Evolutionary conservation across 1,140 invertebrate species (phyloP).

Genomic region (Trichoplusia ni): DNA sequence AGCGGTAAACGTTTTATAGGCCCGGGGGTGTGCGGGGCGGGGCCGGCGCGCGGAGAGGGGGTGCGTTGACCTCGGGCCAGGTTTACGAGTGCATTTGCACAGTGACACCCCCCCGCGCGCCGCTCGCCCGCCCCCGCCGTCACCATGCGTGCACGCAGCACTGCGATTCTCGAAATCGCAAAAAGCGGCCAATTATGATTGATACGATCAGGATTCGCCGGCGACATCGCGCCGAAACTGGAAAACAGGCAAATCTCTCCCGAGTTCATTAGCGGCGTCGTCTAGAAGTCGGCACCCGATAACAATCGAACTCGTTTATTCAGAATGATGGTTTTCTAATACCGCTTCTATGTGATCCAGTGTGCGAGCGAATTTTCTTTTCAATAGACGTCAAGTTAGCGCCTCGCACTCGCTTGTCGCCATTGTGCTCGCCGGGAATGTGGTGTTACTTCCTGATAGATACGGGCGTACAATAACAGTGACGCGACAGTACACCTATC

Average conservation of each 20-base stretch:
- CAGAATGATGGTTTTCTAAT: slow-evolving; percentile 38
- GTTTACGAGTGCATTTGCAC: slow-evolving; percentile 78
- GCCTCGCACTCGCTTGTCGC: not conserved
- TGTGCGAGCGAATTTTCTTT: not conserved
- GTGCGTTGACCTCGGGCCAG: slow-evolving; percentile 69
- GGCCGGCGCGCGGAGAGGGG: slow-evolving; percentile 47
- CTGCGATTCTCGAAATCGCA: slow-evolving; percentile 63
- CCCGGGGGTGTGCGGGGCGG: slow-evolving; percentile 45
- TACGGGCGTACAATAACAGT: slow-evolving; percentile 24
- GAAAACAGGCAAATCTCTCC: slow-evolving; percentile 47
- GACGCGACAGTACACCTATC: slow-evolving; percentile 21
- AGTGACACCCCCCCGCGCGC: slow-evolving; percentile 61
- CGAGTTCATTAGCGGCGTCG: slow-evolving; percentile 46
- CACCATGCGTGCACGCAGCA: slow-evolving; percentile 68
- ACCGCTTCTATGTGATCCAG: slow-evolving; percentile 27
- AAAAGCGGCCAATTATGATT: slow-evolving; percentile 75
- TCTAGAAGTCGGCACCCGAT: slow-evolving; percentile 40
- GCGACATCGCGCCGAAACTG: slow-evolving; percentile 38
- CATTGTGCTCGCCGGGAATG: slow-evolving; percentile 1
- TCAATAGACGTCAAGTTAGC: not conserved
- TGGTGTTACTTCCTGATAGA: slow-evolving; percentile 26
- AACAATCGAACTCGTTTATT: slow-evolving; percentile 50
- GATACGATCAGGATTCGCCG: slow-evolving; percentile 53
- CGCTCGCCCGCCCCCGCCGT: slow-evolving; percentile 30
- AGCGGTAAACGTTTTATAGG: slow-evolving; percentile 64